phyloP scores from a whole-genome alignment of 2,113 vertebrate species.

The Bothrops jararaca region DNA sequence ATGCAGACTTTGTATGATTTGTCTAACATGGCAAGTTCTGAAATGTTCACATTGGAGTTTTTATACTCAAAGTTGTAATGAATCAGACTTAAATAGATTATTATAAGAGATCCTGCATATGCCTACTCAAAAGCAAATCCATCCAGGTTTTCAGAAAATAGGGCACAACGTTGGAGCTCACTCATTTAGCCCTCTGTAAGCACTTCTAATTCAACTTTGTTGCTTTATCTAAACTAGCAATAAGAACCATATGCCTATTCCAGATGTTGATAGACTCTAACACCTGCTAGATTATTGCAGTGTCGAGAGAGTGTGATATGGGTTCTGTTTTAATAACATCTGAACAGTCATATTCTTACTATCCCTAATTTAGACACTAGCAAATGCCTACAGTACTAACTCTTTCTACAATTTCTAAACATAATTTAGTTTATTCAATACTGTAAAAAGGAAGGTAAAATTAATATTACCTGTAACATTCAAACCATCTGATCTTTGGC shows the following conservation, averaged over 20 bases:
- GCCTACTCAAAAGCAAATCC: neutral
- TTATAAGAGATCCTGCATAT: neutral
- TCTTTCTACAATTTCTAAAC: neutral
- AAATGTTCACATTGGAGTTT: neutral
- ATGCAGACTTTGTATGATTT: neutral
- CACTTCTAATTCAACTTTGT: neutral
- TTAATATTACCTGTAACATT: constrained; percentile 89
- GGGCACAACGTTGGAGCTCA: neutral
- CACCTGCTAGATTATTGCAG: neutral
- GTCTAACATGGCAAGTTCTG: neutral
- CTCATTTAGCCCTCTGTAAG: neutral
- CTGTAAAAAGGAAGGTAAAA: neutral
- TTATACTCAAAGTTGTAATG: neutral
- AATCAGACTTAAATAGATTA: neutral
- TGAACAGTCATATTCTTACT: neutral
- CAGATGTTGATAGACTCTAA: neutral
- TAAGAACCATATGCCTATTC: neutral
- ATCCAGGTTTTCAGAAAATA: neutral
- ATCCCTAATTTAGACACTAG: neutral
- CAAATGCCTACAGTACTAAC: neutral
- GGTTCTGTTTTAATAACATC: neutral
- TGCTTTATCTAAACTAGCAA: neutral
- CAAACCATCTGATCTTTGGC: constrained; percentile 92
- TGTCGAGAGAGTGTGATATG: neutral
- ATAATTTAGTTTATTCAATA: neutral